phyloP scores from a whole-genome alignment of 2,888 invertebrate genomes.

The Coelopa pilipes region DNA sequence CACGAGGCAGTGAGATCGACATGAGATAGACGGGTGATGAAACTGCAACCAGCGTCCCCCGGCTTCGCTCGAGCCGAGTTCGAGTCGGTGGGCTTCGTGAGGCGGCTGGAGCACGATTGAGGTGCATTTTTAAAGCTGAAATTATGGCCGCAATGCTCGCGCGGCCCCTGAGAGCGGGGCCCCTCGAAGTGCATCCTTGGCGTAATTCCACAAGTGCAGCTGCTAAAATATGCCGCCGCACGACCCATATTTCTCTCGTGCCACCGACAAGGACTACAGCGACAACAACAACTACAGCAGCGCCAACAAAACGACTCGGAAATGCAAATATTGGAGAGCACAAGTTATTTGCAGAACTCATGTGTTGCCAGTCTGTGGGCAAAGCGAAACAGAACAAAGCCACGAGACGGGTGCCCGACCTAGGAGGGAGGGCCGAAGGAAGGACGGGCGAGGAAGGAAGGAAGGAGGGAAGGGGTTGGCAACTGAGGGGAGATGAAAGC shows the following conservation, averaged over 20 bases:
- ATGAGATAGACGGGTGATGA: too few relatives aligned
- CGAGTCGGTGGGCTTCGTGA: too few relatives aligned
- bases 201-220: conserved; percentile 9
- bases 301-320: background rate
- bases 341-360: conserved; percentile 32
- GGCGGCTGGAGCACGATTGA: too few relatives aligned
- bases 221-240: conserved; percentile 15
- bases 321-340: conserved; percentile 30
- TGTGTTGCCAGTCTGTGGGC: conserved; percentile 1
- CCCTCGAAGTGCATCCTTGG: background rate
- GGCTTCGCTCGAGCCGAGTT: too few relatives aligned
- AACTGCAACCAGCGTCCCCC: too few relatives aligned
- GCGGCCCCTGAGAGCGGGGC: too few relatives aligned
- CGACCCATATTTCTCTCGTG: background rate
- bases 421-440: background rate
- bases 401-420: too few relatives aligned
- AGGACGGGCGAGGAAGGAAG: conserved; percentile 6
- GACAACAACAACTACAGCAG: background rate
- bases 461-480: background rate
- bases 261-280: conserved; percentile 6
- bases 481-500: background rate
- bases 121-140: too few relatives aligned
- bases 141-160: too few relatives aligned
- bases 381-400: background rate
- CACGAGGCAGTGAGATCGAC: too few relatives aligned